These are phyloP conservation scores for Drosophila kuntzei DNA, from an alignment of 2,888 invertebrate species.

Conservation along the genomic window DNA sequence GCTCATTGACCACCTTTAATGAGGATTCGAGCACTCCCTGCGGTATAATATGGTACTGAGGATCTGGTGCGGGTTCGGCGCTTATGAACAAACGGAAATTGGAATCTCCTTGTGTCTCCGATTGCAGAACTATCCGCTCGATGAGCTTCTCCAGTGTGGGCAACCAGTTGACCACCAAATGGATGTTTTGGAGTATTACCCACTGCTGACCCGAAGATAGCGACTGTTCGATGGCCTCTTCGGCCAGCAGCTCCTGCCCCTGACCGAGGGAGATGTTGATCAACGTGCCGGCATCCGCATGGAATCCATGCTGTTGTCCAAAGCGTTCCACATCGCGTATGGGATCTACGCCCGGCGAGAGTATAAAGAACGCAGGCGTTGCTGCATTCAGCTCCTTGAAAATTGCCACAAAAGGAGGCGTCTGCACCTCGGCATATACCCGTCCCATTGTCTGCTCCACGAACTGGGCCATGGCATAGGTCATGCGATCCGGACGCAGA, in stretches of 20 bases:
- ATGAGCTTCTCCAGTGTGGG: conserved; percentile 95
- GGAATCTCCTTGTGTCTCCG: conserved; percentile 84
- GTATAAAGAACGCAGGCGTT: conserved; percentile 96
- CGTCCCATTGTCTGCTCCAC: conserved; percentile 95
- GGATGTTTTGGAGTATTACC: conserved; percentile 97
- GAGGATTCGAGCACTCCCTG: conserved; percentile 97
- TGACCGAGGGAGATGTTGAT: conserved; percentile 97
- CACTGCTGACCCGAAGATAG: conserved; percentile 91
- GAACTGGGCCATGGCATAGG: conserved; percentile 93
- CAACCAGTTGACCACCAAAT: conserved; percentile 96
- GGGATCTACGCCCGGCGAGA: conserved; percentile 98
- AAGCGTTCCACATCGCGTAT: conserved; percentile 91
- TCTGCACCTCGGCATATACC: conserved; percentile 92
- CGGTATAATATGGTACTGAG: conserved; percentile 89
- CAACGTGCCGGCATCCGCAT: conserved; percentile 92
- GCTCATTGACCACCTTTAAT: conserved; percentile 98
- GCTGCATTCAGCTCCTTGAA: conserved; percentile 93
- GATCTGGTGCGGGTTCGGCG: conserved; percentile 93
- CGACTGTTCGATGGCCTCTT: conserved; percentile 92
- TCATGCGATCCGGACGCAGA: conserved; percentile 96
- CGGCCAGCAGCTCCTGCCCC: conserved; percentile 96
- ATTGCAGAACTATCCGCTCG: conserved; percentile 91
- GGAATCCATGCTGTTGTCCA: conserved; percentile 92
- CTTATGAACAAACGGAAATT: conserved; percentile 92
- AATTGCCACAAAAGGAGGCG: conserved; percentile 92